A percentile compares a stretch with the other conserved stretches of the same genome.
Evolutionary conservation across 2,113 vertebrate species (phyloP).

Genomic region (Manacus vitellinus): DNA sequence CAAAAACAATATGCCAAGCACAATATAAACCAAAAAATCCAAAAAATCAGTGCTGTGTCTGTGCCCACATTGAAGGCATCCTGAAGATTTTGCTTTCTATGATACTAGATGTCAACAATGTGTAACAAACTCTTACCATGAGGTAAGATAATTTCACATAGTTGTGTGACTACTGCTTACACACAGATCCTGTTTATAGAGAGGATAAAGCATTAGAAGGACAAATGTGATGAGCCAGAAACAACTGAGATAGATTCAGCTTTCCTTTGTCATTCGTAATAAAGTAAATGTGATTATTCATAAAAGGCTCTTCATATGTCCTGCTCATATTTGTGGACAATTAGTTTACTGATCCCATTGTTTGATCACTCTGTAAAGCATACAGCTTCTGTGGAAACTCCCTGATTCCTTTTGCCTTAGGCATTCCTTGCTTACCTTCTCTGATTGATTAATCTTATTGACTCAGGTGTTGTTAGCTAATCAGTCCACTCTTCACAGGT

Average conservation of each 20-base stretch:
- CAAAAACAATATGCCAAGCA: background rate
- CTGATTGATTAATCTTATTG: slow-evolving; percentile 2
- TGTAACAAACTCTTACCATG: background rate
- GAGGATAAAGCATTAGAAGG: background rate
- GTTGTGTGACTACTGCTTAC: background rate
- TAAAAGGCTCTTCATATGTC: background rate
- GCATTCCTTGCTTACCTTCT: background rate
- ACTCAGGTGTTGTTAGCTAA: background rate
- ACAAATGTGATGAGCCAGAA: background rate
- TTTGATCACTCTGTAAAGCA: background rate
- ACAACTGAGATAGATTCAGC: background rate
- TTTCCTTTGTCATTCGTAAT: background rate
- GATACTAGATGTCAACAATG: background rate
- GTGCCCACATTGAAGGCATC: background rate
- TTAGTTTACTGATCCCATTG: background rate
- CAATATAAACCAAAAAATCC: background rate
- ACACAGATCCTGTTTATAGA: background rate
- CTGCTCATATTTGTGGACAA: background rate
- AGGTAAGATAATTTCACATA: background rate
- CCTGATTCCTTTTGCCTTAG: background rate
- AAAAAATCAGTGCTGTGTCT: background rate
- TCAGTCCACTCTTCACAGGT: background rate
- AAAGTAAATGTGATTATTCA: background rate
- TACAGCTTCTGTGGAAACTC: background rate
- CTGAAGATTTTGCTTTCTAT: background rate